These are phyloP conservation scores for Butastur rufipennis DNA, from an alignment of 2,113 vertebrate species.

Conservation along the genomic window DNA sequence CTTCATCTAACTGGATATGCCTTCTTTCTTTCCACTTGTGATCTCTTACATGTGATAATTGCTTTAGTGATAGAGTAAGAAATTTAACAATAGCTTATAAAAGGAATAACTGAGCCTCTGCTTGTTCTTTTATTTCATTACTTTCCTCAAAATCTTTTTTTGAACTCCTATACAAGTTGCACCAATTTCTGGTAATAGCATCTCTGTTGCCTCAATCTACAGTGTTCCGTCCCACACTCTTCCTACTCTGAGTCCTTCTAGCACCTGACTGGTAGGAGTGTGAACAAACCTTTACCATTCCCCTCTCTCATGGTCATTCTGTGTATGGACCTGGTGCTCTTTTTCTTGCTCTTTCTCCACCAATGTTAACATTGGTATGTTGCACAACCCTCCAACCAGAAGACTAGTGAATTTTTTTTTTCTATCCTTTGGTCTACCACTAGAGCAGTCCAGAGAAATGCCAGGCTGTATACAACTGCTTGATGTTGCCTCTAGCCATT, in stretches of 20 bases:
- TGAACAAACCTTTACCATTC: neutral
- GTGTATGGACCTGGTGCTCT: accelerated
- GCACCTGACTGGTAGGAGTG: accelerated
- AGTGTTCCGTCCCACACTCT: neutral
- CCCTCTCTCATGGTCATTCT: accelerated
- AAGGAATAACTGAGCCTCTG: neutral
- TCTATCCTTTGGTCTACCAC: neutral
- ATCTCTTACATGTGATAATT: neutral
- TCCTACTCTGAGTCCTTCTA: neutral
- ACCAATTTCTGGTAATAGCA: neutral
- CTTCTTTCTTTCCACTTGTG: neutral
- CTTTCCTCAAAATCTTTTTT: neutral
- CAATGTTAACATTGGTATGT: neutral
- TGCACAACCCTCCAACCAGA: neutral
- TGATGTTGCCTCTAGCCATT: neutral
- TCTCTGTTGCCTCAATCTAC: neutral
- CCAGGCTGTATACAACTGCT: neutral
- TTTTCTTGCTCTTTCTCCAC: neutral
- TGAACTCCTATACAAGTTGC: neutral
- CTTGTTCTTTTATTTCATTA: neutral
- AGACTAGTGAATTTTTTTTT: neutral
- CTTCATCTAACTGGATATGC: neutral
- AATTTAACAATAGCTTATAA: neutral
- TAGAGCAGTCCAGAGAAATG: neutral
- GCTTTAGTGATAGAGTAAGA: neutral